Conservation (phyloP, 2,113 vertebrate species). For the Rostratula benghalensis region DNA sequence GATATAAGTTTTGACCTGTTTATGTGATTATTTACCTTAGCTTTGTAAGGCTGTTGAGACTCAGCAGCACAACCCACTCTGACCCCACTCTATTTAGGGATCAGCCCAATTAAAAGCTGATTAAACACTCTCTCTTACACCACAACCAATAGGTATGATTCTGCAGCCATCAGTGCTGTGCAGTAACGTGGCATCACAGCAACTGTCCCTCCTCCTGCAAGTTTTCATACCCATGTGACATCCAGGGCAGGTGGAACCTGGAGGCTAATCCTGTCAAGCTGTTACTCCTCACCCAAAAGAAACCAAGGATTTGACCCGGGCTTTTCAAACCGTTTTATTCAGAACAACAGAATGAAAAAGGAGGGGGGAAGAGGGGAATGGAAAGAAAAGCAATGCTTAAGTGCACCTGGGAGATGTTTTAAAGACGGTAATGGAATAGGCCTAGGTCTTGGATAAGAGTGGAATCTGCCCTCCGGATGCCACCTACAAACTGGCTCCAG, state of each 20-base stretch:
- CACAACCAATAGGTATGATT: conserved; percentile 35
- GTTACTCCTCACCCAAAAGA: not conserved
- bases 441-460: conserved; percentile 39
- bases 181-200: not conserved
- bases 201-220: not conserved
- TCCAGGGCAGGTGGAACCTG: not conserved
- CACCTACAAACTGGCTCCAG: conserved; percentile 66
- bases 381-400: conserved; percentile 2
- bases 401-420: conserved; percentile 65
- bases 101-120: conserved; percentile 56
- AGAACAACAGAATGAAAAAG: not conserved
- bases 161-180: not conserved
- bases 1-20: conserved; percentile 3
- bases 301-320: not conserved
- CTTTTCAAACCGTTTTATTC: conserved; percentile 1
- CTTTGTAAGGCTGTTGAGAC: conserved; percentile 18
- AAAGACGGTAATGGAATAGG: conserved; percentile 48
- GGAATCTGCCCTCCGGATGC: conserved; percentile 75
- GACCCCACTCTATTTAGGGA: conserved; percentile 51
- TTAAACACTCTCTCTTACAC: conserved; percentile 37
- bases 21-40: not conserved
- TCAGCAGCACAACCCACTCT: conserved; percentile 11
- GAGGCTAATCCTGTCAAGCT: conserved; percentile 11
- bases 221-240: not conserved
- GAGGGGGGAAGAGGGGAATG: not conserved